Base-by-base conservation (phyloP, 2,113 vertebrate species). In the Stictonetta naevosa region DNA sequence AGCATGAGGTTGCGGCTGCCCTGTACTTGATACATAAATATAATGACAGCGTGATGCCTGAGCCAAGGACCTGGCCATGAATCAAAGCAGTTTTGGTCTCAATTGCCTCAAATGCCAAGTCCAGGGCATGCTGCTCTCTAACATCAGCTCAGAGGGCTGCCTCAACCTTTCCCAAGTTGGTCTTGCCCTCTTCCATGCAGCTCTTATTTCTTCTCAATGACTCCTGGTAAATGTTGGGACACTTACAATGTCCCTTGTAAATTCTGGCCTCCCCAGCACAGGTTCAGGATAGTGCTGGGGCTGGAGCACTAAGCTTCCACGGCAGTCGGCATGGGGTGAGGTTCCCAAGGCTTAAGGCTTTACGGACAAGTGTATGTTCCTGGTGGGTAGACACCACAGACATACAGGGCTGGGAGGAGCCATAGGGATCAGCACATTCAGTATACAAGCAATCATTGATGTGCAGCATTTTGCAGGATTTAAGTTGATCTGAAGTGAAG, bases 401-500 rank as follows among this genome's bases (percentile, higher is more conserved):
- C 14, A 8, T 10, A 10, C 6, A 72, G 48, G 48, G 48, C 66
- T 55, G n/a, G 36, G 44, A 52, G 31, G 31, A 82, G 26, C n/a
- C 1, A 4, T 3, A 2, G 44, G 50, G 29, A 52, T 59, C 13
- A 44, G 42, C 3, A 0, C 14, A 8, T 67, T 89, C 44, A 9
- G 11, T 36, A 59, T 31, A 58, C 42, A 74, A 59, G 20, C 4
- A 17, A n/a, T 26, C 56, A 46, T 5, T 18, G 56, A 56, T 20
- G 31, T 3, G 3, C 12, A 55, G 22, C 31, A 59, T 73, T 48
- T 79, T 72, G 31, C 36, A 81, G 67, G 36, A 38, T 40, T 67
- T 18, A 67, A 44, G 48, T 31, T 14, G 36, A 44, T 28, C 31
- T 38, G 42, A 59, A 40, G 36, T 34, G 25, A 38, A 44, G 58